A percentile compares a stretch with the other conserved stretches of the same genome.
phyloP scores from a whole-genome alignment of 2,113 vertebrate genomes.

The Hippoglossus stenolepis region DNA sequence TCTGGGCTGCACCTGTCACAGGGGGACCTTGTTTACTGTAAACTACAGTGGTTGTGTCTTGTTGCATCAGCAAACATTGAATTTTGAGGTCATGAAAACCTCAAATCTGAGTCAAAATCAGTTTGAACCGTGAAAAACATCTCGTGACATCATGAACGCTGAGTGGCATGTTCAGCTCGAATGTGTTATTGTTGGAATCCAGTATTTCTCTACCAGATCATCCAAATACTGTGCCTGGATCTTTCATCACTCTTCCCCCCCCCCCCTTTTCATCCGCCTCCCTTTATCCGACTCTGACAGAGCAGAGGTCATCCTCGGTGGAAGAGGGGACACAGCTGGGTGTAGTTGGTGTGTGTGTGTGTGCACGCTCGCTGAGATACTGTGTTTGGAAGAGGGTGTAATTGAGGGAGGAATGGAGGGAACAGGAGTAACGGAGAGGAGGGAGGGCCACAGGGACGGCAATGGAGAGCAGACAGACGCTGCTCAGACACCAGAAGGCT shows the following conservation, averaged over 20 bases:
- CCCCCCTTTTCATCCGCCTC: conserved; percentile 40
- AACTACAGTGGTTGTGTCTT: neutral
- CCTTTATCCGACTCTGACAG: conserved; percentile 65
- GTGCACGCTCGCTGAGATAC: conserved; percentile 50
- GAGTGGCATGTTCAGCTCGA: neutral
- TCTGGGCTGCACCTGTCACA: conserved; percentile 6
- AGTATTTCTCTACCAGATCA: neutral
- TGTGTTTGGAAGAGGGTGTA: conserved; percentile 78
- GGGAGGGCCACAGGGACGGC: conserved; percentile 79
- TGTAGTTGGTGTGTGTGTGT: conserved; percentile 74
- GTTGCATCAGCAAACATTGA: conserved; percentile 21
- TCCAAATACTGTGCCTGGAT: conserved; percentile 15
- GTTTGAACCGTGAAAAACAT: neutral
- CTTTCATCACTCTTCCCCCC: conserved; percentile 26
- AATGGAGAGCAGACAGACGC: conserved; percentile 84
- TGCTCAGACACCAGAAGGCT: conserved; percentile 86
- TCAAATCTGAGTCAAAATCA: neutral
- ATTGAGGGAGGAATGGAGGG: conserved; percentile 80
- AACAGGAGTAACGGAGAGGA: conserved; percentile 75
- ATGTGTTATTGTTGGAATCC: neutral
- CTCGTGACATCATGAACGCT: neutral
- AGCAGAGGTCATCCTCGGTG: conserved; percentile 83
- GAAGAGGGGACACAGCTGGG: conserved; percentile 86
- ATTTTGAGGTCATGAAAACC: neutral
- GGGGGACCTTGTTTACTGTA: conserved; percentile 10